Base-by-base conservation (phyloP, 1,140 invertebrate genomes). In the Atta texana region DNA sequence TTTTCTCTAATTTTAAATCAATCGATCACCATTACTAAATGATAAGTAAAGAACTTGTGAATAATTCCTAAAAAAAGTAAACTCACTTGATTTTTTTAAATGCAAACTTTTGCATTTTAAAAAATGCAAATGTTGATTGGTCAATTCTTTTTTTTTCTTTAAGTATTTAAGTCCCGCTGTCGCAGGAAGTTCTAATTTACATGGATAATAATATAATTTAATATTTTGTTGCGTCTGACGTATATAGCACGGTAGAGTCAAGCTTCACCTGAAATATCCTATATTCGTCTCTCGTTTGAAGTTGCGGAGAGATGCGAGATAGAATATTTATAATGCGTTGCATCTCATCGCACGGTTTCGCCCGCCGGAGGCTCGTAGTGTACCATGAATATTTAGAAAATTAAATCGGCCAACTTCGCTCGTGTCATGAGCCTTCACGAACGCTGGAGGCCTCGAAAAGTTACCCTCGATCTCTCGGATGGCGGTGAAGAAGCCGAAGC, bases 331-430 rank as follows among this genome's bases (percentile, higher is more conserved):
- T 92, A 89, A 87, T 78, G 86, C 85, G 59, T 21, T 69, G 57
- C 76, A 72, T 57, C 51, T 64, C 59, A 51, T 16, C 51, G 31
- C n/a, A 39, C 21, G 39, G 16, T 75, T 74, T 80, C 86, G 59
- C 55, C 63, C 12, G 82, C 87, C 90, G 72, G 64, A 68, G 81
- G 75, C 66, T 86, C 85, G 69, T 28, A 59, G 75, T 16, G 57
- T 61, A 59, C 80, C 61, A 90, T 91, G 91, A 91, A 90, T 91
- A 91, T 91, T 91, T 92, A 91, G 89, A 85, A 88, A 91, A 88
- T 92, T 90, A 90, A 88, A 91, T 89, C 78, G 87, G 69, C 49
- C 84, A 91, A 89, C 84, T 88, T 89, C 16, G n/a, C 66, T 39
- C 21, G 21, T 21, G 61, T 68, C 34, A 66, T 28, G 66, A 55